Evolutionary conservation across 2,113 vertebrate species (phyloP), one percentile per base, ranked within the genome.

Genomic region (Solea senegalensis): DNA sequence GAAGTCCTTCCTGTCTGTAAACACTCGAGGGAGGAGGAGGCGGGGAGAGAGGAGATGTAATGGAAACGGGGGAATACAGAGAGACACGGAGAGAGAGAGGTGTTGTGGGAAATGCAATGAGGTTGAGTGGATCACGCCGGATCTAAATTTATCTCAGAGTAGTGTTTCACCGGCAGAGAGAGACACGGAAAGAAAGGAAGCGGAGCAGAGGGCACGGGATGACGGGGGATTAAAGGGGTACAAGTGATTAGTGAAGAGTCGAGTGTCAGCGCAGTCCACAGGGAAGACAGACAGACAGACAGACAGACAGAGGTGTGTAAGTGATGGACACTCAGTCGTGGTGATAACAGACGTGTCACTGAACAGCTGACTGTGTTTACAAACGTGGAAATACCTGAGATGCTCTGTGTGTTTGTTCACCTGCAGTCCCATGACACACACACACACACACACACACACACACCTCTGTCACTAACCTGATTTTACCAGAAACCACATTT

Each of bases 81-180:
- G 74, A 85, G 64, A 56, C 78, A 78, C 28, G 55, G 72, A 76
- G 83, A 82, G 66, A 72, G 71, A 86, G 80, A 85, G 69, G 76
- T 85, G 80, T 82, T 82, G 21, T 1, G 78, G 77, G 87, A 90
- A 82, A 81, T 77, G 85, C 90, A 84, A 85, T 76, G 72, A 86
- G 81, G 81, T 90, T 89, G 82, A 84, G 83, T 90, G 86, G 84
- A 85, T 92, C 88, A 74, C 86, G 84, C 81, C 44, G 65, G 28
- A 14, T 9, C 88, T 94, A 93, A 90, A 90, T 90, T 91, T 93
- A 94, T 81, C 82, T 26, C 12, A 43, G 87, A 89, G 85, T 93
- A 76, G 84, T 81, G 85, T 93, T 93, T 92, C 92, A 92, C 21
- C 49, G 7, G 62, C 68, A 56, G 62, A 72, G 63, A 76, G 81